Evolutionary conservation across 2,888 invertebrate genomes (phyloP).

Genomic region (Spilarctia lutea): DNA sequence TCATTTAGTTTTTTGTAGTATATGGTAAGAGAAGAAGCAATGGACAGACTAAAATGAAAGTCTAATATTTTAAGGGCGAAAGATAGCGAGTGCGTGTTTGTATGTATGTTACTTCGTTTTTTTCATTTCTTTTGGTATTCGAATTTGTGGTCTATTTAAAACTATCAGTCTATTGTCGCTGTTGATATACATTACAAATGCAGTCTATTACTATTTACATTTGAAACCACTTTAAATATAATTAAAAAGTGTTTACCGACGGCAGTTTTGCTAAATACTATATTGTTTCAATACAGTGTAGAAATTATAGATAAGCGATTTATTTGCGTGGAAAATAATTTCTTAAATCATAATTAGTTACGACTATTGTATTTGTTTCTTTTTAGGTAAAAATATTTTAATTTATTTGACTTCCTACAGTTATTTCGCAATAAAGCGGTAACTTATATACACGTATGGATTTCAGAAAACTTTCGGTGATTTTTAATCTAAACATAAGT

Average conservation of each 20-base stretch:
- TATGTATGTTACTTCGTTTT: background rate
- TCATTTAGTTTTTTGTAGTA: constrained; percentile 51
- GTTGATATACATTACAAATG: background rate
- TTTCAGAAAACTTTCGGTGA: background rate
- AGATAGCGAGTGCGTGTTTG: background rate
- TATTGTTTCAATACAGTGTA: too few species aligned
- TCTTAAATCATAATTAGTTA: too few species aligned
- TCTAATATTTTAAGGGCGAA: background rate
- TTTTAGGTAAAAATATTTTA: too few species aligned
- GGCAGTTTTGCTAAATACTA: too few species aligned
- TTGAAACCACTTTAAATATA: background rate
- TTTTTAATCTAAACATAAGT: background rate
- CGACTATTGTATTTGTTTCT: too few species aligned
- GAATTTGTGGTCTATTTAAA: background rate
- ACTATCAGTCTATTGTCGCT: too few species aligned
- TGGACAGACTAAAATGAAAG: background rate
- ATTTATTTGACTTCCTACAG: too few species aligned
- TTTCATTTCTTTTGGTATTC: background rate
- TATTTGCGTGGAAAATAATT: too few species aligned
- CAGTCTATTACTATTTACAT: background rate
- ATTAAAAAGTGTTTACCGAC: background rate
- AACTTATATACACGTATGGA: too few species aligned
- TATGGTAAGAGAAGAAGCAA: constrained; percentile 28
- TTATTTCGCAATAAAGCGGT: too few species aligned
- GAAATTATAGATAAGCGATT: too few species aligned